A percentile compares a stretch with the other conserved stretches of the same genome.
phyloP scores from a whole-genome alignment of 2,797 vertebrate genomes.

The Dromococcyx pavoninus region DNA sequence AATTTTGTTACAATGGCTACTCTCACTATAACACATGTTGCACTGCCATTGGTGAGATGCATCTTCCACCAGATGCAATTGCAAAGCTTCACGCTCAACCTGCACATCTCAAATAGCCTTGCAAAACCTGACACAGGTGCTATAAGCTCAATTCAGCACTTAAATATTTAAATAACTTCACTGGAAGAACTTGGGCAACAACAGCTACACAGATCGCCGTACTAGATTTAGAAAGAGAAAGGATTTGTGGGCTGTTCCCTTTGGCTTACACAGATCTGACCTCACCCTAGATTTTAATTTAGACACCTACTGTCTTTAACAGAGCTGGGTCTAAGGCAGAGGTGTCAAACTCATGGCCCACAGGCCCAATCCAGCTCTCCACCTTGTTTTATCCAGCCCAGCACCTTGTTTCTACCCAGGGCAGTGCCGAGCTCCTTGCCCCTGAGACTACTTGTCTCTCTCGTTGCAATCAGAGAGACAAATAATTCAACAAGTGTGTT shows the following conservation, averaged over 20 bases:
- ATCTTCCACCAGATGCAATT: not conserved
- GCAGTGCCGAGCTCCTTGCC: no score
- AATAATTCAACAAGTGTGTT: not conserved
- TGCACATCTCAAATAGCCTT: not conserved
- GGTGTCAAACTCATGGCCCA: no score
- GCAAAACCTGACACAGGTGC: not conserved
- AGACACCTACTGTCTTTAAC: not conserved
- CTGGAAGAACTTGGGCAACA: not conserved
- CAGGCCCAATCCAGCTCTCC: no score
- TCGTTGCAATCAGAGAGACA: not conserved
- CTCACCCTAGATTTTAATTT: not conserved
- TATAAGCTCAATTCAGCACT: not conserved
- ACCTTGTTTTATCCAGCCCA: no score
- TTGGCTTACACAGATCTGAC: not conserved
- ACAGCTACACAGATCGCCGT: not conserved
- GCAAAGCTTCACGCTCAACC: not conserved
- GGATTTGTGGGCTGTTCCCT: not conserved
- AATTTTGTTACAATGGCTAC: not conserved
- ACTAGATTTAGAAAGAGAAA: not conserved
- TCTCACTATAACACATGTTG: fast-evolving
- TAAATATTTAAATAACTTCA: not conserved
- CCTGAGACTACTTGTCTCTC: not conserved
- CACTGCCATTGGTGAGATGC: not conserved
- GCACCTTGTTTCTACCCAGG: no score
- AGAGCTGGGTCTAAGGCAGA: not conserved